Evolutionary conservation across 35 echinoderm and acorn worm genomes (phyloP).

Genomic region (Ophioderma brevispina): DNA sequence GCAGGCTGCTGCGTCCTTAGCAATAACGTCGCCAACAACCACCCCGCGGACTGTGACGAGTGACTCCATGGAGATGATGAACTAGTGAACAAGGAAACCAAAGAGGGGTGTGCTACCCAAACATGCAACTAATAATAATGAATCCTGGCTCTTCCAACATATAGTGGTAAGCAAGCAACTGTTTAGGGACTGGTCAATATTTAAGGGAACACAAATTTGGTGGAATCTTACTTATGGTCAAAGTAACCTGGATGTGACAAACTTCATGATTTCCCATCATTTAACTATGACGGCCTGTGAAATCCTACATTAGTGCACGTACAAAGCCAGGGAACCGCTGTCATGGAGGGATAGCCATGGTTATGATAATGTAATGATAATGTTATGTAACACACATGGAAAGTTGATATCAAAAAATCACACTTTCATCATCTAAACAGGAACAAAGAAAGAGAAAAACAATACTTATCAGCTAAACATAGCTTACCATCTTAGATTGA

Average conservation of each 20-base stretch:
- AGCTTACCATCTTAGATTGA: no score
- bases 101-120: conserved; percentile 96
- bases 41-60: neutral
- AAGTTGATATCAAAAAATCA: no score
- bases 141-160: conserved; percentile 99
- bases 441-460: no score
- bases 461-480: no score
- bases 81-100: conserved; percentile 91
- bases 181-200: neutral
- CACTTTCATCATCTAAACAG: no score
- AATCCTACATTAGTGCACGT: neutral
- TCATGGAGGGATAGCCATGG: no score
- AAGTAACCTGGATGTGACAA: neutral
- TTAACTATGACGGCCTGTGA: neutral
- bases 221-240: neutral
- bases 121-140: conserved; percentile 95
- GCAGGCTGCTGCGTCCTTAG: conserved; percentile 24
- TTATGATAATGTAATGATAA: no score
- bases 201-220: neutral
- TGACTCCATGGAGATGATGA: conserved; percentile 69
- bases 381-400: no score
- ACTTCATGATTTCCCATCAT: neutral
- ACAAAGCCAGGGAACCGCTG: no score
- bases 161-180: conserved; percentile 80
- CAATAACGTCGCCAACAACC: neutral